A percentile compares a stretch with the other conserved stretches of the same genome.
These are phyloP conservation scores for Glareola pratincola DNA, from an alignment of 2,113 vertebrate species.

Conservation along the genomic window DNA sequence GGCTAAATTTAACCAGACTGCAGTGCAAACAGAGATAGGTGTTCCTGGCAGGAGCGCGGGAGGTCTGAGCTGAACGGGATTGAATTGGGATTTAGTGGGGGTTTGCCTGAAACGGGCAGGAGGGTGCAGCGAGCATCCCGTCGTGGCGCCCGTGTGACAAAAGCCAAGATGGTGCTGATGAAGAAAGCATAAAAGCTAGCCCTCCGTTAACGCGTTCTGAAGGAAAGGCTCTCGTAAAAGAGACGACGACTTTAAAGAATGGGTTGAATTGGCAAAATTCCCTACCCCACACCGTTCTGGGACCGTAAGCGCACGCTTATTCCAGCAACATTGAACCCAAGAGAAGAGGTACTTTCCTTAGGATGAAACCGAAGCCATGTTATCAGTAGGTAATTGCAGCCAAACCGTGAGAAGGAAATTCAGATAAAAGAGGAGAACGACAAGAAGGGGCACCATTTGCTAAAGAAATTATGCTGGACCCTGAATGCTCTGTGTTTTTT, in stretches of 20 bases:
- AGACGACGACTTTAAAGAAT: background rate
- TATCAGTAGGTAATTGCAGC: background rate
- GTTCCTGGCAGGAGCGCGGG: background rate
- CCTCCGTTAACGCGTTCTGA: accelerated
- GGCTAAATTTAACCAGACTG: background rate
- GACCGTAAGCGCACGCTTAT: accelerated
- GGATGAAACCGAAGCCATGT: background rate
- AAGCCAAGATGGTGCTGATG: background rate
- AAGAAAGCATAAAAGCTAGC: background rate
- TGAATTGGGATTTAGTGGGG: background rate
- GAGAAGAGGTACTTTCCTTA: background rate
- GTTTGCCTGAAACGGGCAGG: background rate
- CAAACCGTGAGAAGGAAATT: background rate
- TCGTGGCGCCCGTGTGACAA: accelerated
- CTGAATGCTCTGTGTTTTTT: accelerated
- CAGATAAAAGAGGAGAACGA: accelerated
- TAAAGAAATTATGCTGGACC: accelerated
- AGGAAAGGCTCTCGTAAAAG: background rate
- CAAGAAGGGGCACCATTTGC: accelerated
- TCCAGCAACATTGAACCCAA: background rate
- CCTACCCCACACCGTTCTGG: background rate
- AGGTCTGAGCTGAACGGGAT: background rate
- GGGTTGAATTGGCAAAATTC: background rate
- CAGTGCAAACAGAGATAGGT: background rate
- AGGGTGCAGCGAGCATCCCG: background rate